Evolutionary conservation across 2,888 invertebrate species (phyloP).

Genomic region (Coenonympha arcania): DNA sequence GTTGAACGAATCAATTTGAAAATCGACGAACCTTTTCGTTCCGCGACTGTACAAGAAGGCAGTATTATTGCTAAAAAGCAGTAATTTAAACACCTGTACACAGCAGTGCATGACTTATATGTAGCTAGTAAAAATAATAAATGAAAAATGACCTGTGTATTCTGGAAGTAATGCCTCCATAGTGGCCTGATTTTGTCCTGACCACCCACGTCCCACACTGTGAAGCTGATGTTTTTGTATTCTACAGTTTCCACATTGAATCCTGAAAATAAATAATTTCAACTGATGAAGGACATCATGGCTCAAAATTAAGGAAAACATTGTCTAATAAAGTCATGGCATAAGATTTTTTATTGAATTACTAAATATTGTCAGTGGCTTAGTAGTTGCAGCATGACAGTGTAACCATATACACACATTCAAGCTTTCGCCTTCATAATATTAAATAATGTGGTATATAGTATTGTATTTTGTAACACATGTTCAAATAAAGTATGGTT

Average conservation of each 20-base stretch:
- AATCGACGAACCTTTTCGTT: too few relatives aligned
- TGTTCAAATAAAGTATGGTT: not conserved
- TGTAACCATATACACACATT: too few relatives aligned
- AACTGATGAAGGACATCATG: too few relatives aligned
- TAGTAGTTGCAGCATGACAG: too few relatives aligned
- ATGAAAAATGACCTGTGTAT: conserved; percentile 83
- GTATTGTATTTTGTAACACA: not conserved
- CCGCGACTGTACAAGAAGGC: too few relatives aligned
- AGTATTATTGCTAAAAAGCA: not conserved
- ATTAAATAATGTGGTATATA: too few relatives aligned
- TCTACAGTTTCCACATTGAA: conserved; percentile 99
- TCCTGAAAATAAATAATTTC: conserved; percentile 75
- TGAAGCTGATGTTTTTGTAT: conserved; percentile 99
- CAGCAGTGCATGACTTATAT: not conserved
- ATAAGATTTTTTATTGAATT: too few relatives aligned
- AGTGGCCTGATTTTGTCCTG: conserved; percentile 98
- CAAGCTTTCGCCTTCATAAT: not conserved
- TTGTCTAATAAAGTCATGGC: too few relatives aligned
- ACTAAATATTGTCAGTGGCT: too few relatives aligned
- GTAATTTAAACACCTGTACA: not conserved
- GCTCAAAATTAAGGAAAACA: too few relatives aligned
- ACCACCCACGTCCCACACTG: conserved; percentile 98
- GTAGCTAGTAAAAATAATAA: not conserved
- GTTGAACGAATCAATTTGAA: too few relatives aligned
- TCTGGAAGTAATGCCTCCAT: conserved; percentile 99